phyloP scores from a whole-genome alignment of 2,797 vertebrate genomes.

The Coluber constrictor region DNA sequence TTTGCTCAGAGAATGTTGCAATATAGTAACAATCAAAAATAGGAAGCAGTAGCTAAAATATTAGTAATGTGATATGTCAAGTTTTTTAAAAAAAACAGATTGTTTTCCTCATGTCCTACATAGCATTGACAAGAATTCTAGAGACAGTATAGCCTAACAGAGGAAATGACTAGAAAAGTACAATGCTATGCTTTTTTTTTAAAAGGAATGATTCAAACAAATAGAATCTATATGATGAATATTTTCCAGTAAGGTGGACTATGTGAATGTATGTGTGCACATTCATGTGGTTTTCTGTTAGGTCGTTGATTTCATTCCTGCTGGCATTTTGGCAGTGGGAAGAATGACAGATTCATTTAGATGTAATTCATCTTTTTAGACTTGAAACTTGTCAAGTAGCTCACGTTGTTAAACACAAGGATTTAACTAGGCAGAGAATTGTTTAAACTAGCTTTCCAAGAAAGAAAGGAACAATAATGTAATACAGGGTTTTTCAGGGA shows the following conservation, averaged over 20 bases:
- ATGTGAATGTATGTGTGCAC: background rate
- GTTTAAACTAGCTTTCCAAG: slow-evolving; percentile 17
- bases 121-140: slow-evolving; percentile 29
- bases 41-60: background rate
- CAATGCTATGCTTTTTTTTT: slow-evolving; percentile 8
- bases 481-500: background rate
- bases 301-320: background rate
- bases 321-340: slow-evolving; percentile 41
- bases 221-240: slow-evolving; percentile 15
- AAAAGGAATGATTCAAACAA: slow-evolving; percentile 5
- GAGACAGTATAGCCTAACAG: slow-evolving; percentile 40
- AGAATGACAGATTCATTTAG: slow-evolving; percentile 34
- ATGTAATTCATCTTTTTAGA: background rate
- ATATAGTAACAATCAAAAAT: slow-evolving; percentile 3
- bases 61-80: background rate
- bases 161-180: background rate
- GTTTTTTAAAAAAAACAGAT: background rate
- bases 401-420: slow-evolving; percentile 39
- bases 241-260: slow-evolving; percentile 9
- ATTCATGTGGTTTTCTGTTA: background rate
- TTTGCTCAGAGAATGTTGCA: background rate
- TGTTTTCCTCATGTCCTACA: slow-evolving; percentile 47
- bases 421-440: slow-evolving; percentile 15
- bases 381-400: slow-evolving; percentile 11
- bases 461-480: background rate